These are phyloP conservation scores for Tineola bisselliella DNA, from an alignment of 2,888 invertebrate genomes.

Conservation along the genomic window DNA sequence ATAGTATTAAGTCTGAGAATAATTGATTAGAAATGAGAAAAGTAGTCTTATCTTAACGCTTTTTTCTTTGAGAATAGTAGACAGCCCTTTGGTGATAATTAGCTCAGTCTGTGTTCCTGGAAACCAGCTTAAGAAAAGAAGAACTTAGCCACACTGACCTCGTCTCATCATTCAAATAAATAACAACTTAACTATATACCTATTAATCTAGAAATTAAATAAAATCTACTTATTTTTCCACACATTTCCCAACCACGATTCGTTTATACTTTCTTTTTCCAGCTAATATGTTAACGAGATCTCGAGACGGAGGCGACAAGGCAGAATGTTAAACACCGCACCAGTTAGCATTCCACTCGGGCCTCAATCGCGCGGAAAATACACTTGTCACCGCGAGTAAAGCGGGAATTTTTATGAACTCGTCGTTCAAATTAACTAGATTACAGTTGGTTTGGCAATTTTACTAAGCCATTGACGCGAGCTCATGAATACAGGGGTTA, in stretches of 20 bases:
- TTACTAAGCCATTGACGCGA: not conserved
- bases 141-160: too few species aligned
- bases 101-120: too few species aligned
- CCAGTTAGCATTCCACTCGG: slow-evolving; percentile 40
- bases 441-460: not conserved
- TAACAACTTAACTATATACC: too few species aligned
- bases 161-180: too few species aligned
- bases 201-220: not conserved
- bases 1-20: not conserved
- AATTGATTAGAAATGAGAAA: not conserved
- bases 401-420: slow-evolving; percentile 28
- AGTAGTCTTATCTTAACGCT: not conserved
- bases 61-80: not conserved
- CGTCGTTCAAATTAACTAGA: slow-evolving; percentile 1
- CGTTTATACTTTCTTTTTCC: slow-evolving; percentile 10
- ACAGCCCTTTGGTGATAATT: too few species aligned
- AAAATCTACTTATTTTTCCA: not conserved
- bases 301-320: slow-evolving; percentile 17
- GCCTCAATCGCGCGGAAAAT: slow-evolving; percentile 52
- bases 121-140: too few species aligned
- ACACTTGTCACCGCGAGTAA: slow-evolving; percentile 45
- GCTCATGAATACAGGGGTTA: not conserved
- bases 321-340: slow-evolving; percentile 27
- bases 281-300: slow-evolving; percentile 44
- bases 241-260: not conserved